A percentile compares a stretch with the other conserved stretches of the same genome.
Conservation (phyloP, 2,888 invertebrate species). For the Tetramorium bicarinatum region DNA sequence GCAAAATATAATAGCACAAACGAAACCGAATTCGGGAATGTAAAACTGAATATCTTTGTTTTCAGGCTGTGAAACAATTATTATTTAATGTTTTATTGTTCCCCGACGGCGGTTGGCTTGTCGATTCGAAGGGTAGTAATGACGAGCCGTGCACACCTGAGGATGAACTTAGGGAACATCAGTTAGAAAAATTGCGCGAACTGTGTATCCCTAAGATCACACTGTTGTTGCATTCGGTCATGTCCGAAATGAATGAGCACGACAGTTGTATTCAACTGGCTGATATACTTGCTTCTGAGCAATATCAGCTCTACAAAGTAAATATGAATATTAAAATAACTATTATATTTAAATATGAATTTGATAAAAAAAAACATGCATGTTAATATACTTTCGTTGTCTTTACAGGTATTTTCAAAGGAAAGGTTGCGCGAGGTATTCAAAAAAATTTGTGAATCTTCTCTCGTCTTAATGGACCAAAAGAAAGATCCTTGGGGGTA, state of each 20-base stretch:
- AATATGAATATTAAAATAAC: slow-evolving; percentile 20
- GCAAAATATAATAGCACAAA: not conserved
- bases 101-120: slow-evolving; percentile 96
- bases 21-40: not conserved
- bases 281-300: slow-evolving; percentile 93
- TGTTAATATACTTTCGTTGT: not conserved
- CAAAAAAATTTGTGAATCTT: slow-evolving; percentile 92
- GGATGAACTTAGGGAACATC: slow-evolving; percentile 89
- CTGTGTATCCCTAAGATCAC: slow-evolving; percentile 95
- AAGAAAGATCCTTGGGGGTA: slow-evolving; percentile 95
- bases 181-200: slow-evolving; percentile 92
- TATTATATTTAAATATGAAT: slow-evolving; percentile 26
- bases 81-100: slow-evolving; percentile 96
- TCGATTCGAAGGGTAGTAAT: slow-evolving; percentile 89
- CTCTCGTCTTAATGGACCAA: slow-evolving; percentile 91
- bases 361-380: slow-evolving; percentile 12
- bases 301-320: slow-evolving; percentile 93
- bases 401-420: slow-evolving; percentile 89
- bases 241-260: slow-evolving; percentile 92
- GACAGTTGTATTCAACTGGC: slow-evolving; percentile 93
- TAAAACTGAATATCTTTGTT: slow-evolving; percentile 62
- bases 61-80: slow-evolving; percentile 91
- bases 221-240: slow-evolving; percentile 92
- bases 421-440: slow-evolving; percentile 93
- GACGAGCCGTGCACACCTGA: slow-evolving; percentile 85